These are phyloP conservation scores for Diarsia rubi DNA, from an alignment of 2,888 invertebrate genomes.

Conservation along the genomic window DNA sequence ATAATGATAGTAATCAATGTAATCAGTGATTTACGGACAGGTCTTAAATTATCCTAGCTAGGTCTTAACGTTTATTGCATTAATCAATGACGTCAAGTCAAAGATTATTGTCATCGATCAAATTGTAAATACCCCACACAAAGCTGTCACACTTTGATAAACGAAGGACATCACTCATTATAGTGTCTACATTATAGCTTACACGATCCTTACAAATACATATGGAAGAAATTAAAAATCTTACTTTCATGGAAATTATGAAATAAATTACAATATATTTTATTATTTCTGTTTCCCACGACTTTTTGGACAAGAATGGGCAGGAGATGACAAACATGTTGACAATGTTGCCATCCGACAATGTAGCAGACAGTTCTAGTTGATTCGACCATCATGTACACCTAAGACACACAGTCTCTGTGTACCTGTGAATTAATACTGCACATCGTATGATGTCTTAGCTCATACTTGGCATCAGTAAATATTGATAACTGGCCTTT, in stretches of 20 bases:
- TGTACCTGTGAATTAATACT: constrained; percentile 51
- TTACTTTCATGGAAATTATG: background rate
- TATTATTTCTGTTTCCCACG: background rate
- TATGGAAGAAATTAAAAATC: background rate
- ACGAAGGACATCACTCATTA: background rate
- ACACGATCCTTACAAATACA: background rate
- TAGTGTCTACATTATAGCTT: background rate
- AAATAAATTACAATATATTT: background rate
- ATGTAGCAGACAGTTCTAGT: constrained; percentile 16
- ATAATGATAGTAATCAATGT: constrained; percentile 28
- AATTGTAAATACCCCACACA: background rate
- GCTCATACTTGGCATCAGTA: constrained; percentile 36
- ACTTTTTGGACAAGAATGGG: background rate
- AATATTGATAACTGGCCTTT: constrained; percentile 47
- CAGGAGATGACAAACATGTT: background rate
- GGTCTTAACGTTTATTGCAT: constrained; percentile 23
- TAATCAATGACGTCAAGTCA: constrained; percentile 20
- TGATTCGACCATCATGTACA: constrained; percentile 17
- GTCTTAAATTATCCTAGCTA: constrained; percentile 15
- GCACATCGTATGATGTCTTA: constrained; percentile 33
- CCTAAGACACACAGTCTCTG: constrained; percentile 35
- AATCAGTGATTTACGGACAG: constrained; percentile 21
- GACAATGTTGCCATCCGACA: constrained; percentile 9
- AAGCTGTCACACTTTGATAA: background rate
- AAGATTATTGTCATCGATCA: constrained; percentile 12